Conservation (phyloP, 92 coral and sea anemone genomes). For the Phenganax subtilis region DNA sequence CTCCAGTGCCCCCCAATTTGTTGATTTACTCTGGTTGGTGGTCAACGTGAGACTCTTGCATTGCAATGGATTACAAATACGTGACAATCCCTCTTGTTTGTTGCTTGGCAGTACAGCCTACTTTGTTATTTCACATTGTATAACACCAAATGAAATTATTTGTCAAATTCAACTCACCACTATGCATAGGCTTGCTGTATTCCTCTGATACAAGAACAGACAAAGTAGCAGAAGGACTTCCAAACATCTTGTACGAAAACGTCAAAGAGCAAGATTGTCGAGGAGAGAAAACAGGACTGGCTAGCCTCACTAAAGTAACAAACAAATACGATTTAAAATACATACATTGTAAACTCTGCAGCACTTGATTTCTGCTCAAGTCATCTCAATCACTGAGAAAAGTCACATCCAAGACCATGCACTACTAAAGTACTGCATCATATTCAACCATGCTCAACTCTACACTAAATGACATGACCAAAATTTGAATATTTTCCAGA, state of each 20-base stretch:
- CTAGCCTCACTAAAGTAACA: conserved; percentile 50
- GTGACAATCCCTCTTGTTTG: too few relatives aligned
- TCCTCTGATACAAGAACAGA: conserved; percentile 51
- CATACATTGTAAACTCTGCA: neutral
- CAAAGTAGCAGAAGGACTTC: conserved; percentile 64
- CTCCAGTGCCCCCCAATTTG: too few relatives aligned
- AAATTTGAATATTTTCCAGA: neutral
- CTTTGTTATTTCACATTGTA: too few relatives aligned
- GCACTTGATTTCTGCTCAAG: too few relatives aligned
- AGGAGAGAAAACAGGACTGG: conserved; percentile 59
- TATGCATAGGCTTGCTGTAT: neutral
- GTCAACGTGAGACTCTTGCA: too few relatives aligned
- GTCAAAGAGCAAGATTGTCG: conserved; percentile 58
- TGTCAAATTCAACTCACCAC: neutral
- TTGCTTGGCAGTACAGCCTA: too few relatives aligned
- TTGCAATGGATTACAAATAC: too few relatives aligned
- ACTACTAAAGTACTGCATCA: too few relatives aligned
- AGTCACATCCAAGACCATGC: neutral
- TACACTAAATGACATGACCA: neutral
- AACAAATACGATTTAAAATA: neutral
- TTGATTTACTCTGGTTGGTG: too few relatives aligned
- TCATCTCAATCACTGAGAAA: neutral
- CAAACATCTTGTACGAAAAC: conserved; percentile 87
- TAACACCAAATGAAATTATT: too few relatives aligned
- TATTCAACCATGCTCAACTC: neutral